Evolutionary conservation across 2,888 invertebrate species (phyloP).

Genomic region (Arctia plantaginis): DNA sequence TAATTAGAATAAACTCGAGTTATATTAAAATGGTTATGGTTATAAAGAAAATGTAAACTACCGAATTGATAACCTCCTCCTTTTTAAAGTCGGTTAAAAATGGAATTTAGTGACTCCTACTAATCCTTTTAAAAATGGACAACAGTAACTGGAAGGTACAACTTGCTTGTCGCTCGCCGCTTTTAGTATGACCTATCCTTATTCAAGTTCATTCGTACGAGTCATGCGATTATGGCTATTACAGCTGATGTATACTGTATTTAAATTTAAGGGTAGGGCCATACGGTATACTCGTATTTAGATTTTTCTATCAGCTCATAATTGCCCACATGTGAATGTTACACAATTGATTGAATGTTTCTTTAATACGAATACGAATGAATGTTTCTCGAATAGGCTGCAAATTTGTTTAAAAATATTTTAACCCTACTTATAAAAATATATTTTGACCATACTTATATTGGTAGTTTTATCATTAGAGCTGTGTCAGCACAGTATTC

Average conservation of each 20-base stretch:
- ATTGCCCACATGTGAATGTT: constrained; percentile 37
- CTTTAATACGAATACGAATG: constrained; percentile 29
- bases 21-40: no score
- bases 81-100: no score
- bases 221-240: constrained; percentile 64
- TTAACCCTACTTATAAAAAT: neutral
- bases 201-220: constrained; percentile 59
- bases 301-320: constrained; percentile 36
- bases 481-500: no score
- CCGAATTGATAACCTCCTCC: no score
- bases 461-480: neutral
- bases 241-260: constrained; percentile 53
- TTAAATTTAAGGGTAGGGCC: constrained; percentile 44
- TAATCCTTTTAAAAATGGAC: neutral
- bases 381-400: constrained; percentile 26
- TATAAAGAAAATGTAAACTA: no score
- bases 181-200: constrained; percentile 28
- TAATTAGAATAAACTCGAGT: no score
- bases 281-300: constrained; percentile 37
- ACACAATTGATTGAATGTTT: constrained; percentile 16
- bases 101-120: neutral
- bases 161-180: constrained; percentile 29
- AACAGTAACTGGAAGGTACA: neutral
- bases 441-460: neutral
- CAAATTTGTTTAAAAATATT: constrained; percentile 18